Conservation (phyloP, 1,140 invertebrate species). For the Orius insidiosus region DNA sequence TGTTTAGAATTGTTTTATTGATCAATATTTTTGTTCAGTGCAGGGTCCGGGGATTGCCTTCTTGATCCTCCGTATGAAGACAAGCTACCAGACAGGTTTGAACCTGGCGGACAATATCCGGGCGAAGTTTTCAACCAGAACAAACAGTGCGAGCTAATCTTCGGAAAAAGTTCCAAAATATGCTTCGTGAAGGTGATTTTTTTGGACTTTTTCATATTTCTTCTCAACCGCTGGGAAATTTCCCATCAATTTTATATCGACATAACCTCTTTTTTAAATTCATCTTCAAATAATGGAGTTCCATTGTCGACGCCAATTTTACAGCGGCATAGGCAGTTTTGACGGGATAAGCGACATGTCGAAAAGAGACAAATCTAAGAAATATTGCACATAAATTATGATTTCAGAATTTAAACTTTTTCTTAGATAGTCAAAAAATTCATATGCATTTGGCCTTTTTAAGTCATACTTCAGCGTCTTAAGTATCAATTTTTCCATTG, state of each 20-base stretch:
- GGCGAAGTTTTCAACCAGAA: slow-evolving; percentile 59
- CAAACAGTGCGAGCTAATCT: slow-evolving; percentile 63
- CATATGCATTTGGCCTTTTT: background rate
- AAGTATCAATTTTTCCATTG: background rate
- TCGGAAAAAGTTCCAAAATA: slow-evolving; percentile 40
- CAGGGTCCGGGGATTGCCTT: slow-evolving; percentile 45
- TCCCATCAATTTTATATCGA: no score
- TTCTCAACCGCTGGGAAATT: no score
- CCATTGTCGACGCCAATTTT: no score
- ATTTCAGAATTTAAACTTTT: no score
- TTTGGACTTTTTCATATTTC: no score
- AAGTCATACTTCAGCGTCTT: background rate
- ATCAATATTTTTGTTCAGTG: slow-evolving; percentile 28
- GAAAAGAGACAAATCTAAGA: no score
- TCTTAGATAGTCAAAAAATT: no score
- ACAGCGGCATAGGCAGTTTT: no score
- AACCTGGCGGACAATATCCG: slow-evolving; percentile 28
- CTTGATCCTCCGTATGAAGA: slow-evolving; percentile 38
- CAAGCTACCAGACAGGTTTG: slow-evolving; percentile 26
- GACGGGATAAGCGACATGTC: no score
- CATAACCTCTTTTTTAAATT: no score
- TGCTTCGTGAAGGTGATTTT: slow-evolving; percentile 41
- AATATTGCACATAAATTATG: no score
- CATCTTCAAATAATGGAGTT: no score
- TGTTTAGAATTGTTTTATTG: background rate